These are phyloP conservation scores for Neelides sp. DNA, from an alignment of 1,140 invertebrate genomes.

Conservation along the genomic window DNA sequence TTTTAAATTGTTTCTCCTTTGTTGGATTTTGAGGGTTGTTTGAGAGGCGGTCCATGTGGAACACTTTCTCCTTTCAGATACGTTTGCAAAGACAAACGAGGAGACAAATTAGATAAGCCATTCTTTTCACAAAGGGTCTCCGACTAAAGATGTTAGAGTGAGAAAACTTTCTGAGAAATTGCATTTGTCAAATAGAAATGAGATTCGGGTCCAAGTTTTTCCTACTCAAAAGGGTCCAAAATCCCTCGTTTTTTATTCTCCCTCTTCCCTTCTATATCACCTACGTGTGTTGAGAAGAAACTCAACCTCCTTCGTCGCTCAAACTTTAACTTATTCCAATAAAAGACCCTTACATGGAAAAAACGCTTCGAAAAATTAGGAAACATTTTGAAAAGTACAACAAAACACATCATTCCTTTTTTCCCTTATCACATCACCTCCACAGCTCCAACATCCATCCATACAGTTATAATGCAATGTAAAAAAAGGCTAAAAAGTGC, in stretches of 20 bases:
- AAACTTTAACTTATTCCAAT: too few species aligned
- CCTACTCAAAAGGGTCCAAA: slow-evolving; percentile 2
- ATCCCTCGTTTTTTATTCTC: background rate
- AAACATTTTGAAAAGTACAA: too few species aligned
- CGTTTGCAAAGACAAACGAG: slow-evolving; percentile 23
- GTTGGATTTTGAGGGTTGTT: too few species aligned
- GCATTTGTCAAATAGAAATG: slow-evolving; percentile 30
- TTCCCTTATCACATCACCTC: background rate
- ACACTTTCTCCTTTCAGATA: too few species aligned
- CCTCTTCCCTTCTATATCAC: background rate
- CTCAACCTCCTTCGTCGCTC: too few species aligned
- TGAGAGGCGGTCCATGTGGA: too few species aligned
- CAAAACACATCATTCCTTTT: background rate
- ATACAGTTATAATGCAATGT: too few species aligned
- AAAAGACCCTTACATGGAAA: too few species aligned
- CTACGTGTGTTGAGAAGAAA: background rate
- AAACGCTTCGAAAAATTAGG: too few species aligned
- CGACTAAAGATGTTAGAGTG: slow-evolving; percentile 24
- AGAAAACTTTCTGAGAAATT: slow-evolving; percentile 27
- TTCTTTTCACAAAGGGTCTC: slow-evolving; percentile 14
- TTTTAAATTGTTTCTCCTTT: too few species aligned
- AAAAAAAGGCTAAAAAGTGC: too few species aligned
- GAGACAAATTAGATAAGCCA: slow-evolving; percentile 29
- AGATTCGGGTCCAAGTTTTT: slow-evolving; percentile 25
- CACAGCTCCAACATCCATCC: too few species aligned